A percentile compares a stretch with the other conserved stretches of the same genome.
Conservation (phyloP, 2,113 vertebrate genomes). For the Otocyon megalotis region DNA sequence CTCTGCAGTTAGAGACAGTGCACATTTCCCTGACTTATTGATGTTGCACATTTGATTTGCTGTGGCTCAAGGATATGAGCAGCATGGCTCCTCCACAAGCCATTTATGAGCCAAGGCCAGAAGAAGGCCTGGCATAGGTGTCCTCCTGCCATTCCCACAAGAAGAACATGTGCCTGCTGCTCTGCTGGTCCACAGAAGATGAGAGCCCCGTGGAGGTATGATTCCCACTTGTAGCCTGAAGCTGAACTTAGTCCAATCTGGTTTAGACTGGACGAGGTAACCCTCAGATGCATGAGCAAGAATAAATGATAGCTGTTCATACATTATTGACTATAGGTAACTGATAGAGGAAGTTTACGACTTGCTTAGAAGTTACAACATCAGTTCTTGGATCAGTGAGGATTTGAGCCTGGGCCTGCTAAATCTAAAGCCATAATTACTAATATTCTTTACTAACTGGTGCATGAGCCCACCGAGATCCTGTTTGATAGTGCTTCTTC, state of each 20-base stretch:
- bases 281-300: not conserved
- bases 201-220: not conserved
- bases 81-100: not conserved
- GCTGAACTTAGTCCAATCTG: fast-evolving
- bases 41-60: not conserved
- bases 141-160: not conserved
- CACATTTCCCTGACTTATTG: not conserved
- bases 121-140: not conserved
- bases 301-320: not conserved
- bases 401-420: not conserved
- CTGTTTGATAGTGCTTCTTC: not conserved
- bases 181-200: not conserved
- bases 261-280: not conserved
- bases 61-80: not conserved
- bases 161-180: not conserved
- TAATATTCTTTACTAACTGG: not conserved
- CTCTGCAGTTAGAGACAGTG: not conserved
- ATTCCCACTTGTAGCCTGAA: not conserved
- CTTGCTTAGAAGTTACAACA: not conserved
- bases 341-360: not conserved
- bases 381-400: not conserved
- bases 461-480: not conserved
- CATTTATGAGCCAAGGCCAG: not conserved
- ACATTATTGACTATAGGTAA: not conserved
- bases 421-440: not conserved